Base-by-base conservation (phyloP, 2,113 vertebrate species). In the Ibidorhyncha struthersii region DNA sequence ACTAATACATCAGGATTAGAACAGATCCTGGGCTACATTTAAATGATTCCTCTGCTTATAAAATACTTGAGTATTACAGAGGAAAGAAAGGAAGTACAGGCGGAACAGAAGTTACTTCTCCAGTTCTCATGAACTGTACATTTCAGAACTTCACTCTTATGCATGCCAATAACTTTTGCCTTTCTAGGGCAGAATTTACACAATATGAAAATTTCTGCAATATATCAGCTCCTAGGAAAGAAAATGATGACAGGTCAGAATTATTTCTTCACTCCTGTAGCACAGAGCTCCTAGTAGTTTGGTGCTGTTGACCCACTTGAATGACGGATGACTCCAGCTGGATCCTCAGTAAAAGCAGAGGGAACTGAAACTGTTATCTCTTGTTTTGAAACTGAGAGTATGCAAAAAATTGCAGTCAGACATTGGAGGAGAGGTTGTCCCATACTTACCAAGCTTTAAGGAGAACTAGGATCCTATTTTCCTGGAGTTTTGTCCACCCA, bases 1-100 rank as follows among this genome's bases (percentile, higher is more conserved):
- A 92, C 87, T 96, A 98, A 98, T 95, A 94, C 66, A 62, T 8
- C 62, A 74, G 69, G 83, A 95, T 98, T 97, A 97, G 89, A 96
- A 95, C 26, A 95, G 79, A 96, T 94, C 26, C 76, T 81, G 74
- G 91, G 85, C 61, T 87, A 88, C 83, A 58, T 73, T 93, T 38
- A 96, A 97, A 96, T 82, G 65, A 95, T 77, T 90, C 13, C 14
- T 96, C 95, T 89, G 12, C 59, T 94, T 92, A 26, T 59, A 87
- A 95, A 82, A 50, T 47, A 93, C 80, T 91, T 74, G 74, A 92
- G 71, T 25, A 69, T 32, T 21, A 69, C n/a, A 85, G 55, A 91
- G 26, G 29, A 82, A 83, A 80, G 45, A 86, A 40, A 71, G 83
- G 55, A 95, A 91, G 78, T 77, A 76, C 56, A 91, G 47, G 82